phyloP scores from a whole-genome alignment of 1,140 invertebrate genomes.

The Sesamia nonagrioides region DNA sequence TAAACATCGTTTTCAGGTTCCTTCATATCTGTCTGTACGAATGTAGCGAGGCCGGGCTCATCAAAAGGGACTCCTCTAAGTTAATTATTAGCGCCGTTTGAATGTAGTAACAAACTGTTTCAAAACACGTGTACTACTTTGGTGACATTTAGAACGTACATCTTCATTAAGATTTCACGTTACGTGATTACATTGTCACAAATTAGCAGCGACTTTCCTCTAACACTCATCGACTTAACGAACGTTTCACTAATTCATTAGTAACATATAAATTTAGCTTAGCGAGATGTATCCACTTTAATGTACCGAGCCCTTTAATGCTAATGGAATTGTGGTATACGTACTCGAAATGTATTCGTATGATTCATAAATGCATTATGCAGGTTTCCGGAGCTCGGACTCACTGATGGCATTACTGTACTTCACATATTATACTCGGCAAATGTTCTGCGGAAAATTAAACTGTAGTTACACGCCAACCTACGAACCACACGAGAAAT shows the following conservation, averaged over 20 bases:
- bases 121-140: neutral
- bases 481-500: conserved; percentile 15
- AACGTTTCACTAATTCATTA: conserved; percentile 28
- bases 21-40: conserved; percentile 1
- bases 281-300: conserved; percentile 20
- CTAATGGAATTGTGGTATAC: conserved; percentile 31
- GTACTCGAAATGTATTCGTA: conserved; percentile 22
- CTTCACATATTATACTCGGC: conserved; percentile 30
- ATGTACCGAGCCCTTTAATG: conserved; percentile 13
- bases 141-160: neutral
- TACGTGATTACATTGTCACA: neutral
- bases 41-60: neutral
- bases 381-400: conserved; percentile 42
- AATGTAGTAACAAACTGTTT: neutral
- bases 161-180: conserved; percentile 14
- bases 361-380: conserved; percentile 51
- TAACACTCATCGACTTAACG: neutral
- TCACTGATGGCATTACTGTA: conserved; percentile 38
- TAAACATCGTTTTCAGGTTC: conserved; percentile 6
- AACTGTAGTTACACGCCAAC: conserved; percentile 38
- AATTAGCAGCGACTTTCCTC: conserved; percentile 10
- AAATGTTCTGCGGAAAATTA: conserved; percentile 43
- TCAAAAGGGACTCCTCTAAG: neutral
- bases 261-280: conserved; percentile 12
- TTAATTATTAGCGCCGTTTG: neutral